Base-by-base conservation (phyloP, 2,113 vertebrate species). In the Rattus rattus region DNA sequence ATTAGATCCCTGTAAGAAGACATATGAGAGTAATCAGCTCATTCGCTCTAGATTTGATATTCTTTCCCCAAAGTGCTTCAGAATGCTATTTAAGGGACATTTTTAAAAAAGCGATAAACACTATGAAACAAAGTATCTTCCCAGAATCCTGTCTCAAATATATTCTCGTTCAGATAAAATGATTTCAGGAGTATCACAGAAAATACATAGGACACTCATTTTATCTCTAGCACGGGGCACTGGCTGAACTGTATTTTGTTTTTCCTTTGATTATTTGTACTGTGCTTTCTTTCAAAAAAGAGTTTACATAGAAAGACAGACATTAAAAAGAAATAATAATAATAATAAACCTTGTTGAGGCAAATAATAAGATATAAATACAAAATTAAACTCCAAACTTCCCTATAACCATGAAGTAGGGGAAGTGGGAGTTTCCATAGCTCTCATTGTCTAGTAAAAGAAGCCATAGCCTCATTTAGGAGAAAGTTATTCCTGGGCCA, bases 1-100 rank as follows among this genome's bases (percentile, higher is more conserved):
- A 98, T 98, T 98, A 93, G 47, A 95, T 96, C 8, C 88, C 75
- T 95, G 94, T 95, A 96, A 97, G 77, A 97, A 93, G 85, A 97
- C 96, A 97, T 97, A 94, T 92, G 83, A 97, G 54, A 91, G 17
- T 83, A 92, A 97, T 96, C 95, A 97, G 75, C 61, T 97, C 95
- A 93, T 97, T 98, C 95, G 88, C 95, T 94, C 86, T 93, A 95
- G 79, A 95, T 97, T 95, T 95, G 36, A 94, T 97, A 49, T 79
- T 93, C 95, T 92, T 90, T 97, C 96, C 90, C 59, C 94, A 97
- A 83, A 97, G 83, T 96, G 97, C 80, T 94, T 96, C 85, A 79
- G 63, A 97, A 97, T 96, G 95, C 47, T 96, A 80, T 97, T 95
- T 79, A 93, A 97, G 95, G 95, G 47, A 81, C 91, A 96, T 73